Base-by-base conservation (phyloP, 35 echinoderm and acorn worm genomes). In the Strongylocentrotus purpuratus region DNA sequence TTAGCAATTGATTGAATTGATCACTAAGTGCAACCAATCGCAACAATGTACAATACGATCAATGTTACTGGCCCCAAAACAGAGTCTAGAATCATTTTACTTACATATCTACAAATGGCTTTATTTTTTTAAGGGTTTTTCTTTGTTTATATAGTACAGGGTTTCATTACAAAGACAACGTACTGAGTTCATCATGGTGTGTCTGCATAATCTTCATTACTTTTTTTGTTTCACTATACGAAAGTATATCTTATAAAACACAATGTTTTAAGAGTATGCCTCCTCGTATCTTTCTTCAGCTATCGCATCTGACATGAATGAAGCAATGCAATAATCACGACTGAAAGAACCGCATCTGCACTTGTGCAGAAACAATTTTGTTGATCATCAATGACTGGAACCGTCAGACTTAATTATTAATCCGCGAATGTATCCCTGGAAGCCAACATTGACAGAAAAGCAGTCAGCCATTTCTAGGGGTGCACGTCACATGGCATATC, bases 321-420 rank as follows among this genome's bases (percentile, higher is more conserved):
- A 78, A 78, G 65, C 65, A 78, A n/a, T 28, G 65, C 25, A 78
- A 78, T 78, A 78, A 78, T 78, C 65, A 28, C 20, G 20, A n/a
- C 65, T 78, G 65, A 78, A 78, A 78, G 20, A 78, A 78, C 65
- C 65, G 28, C 65, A 78, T 78, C 22, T 78, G 65, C 65, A 78
- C 65, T 78, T 78, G 65, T 78, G 65, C 65, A 78, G 65, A 78
- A 78, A 78, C 65, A 78, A 78, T 78, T 78, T 22, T 78, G 65
- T 78, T 78, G 22, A 78, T 78, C 65, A 78, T n/a, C 65, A 78
- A n/a, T 78, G 65, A 78, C 65, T 78, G 65, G 65, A 78, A 78
- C 65, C 65, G 65, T 78, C 65, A 78, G 65, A 78, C 65, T 4
- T 78, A 78, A 78, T 78, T 78, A 78, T 78, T n/a, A 78, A 78